Conservation (phyloP, 1,140 invertebrate genomes). For the Brachionus rubens region DNA sequence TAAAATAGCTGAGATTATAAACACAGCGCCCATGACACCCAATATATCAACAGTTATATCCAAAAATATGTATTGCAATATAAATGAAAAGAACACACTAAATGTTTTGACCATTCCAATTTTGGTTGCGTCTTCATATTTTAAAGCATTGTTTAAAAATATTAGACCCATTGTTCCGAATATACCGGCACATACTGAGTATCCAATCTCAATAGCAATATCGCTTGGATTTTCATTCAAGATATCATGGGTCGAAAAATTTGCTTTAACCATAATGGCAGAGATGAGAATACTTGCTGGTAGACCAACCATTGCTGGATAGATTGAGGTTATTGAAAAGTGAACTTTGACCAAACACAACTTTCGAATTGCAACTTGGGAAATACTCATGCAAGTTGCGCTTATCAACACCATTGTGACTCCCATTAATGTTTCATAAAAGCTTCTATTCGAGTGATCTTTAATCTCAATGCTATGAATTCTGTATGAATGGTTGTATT, state of each 20-base stretch:
- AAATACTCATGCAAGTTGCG: slow-evolving; percentile 14
- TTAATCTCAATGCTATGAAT: slow-evolving; percentile 22
- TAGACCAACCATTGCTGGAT: slow-evolving; percentile 25
- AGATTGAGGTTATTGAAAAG: slow-evolving; percentile 24
- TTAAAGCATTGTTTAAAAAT: slow-evolving; percentile 12
- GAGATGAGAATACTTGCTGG: not conserved
- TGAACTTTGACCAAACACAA: slow-evolving; percentile 29
- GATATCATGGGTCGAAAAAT: not conserved
- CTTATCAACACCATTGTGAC: slow-evolving; percentile 12
- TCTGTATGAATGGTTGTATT: not conserved
- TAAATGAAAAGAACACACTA: slow-evolving; percentile 38
- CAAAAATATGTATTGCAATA: slow-evolving; percentile 33
- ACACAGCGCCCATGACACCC: slow-evolving; percentile 12
- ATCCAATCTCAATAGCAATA: not conserved
- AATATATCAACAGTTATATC: slow-evolving; percentile 27
- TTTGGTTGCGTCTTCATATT: slow-evolving; percentile 44
- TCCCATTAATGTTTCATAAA: slow-evolving; percentile 35
- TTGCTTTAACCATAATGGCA: not conserved
- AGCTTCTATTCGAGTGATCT: slow-evolving; percentile 21
- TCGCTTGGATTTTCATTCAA: not conserved
- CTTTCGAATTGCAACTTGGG: slow-evolving; percentile 26
- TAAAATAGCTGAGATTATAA: slow-evolving; percentile 17
- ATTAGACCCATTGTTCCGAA: slow-evolving; percentile 36
- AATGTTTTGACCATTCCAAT: slow-evolving; percentile 42
- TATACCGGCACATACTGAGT: not conserved